Evolutionary conservation across 2,113 vertebrate species (phyloP).

Genomic region (Oncorhynchus nerka): DNA sequence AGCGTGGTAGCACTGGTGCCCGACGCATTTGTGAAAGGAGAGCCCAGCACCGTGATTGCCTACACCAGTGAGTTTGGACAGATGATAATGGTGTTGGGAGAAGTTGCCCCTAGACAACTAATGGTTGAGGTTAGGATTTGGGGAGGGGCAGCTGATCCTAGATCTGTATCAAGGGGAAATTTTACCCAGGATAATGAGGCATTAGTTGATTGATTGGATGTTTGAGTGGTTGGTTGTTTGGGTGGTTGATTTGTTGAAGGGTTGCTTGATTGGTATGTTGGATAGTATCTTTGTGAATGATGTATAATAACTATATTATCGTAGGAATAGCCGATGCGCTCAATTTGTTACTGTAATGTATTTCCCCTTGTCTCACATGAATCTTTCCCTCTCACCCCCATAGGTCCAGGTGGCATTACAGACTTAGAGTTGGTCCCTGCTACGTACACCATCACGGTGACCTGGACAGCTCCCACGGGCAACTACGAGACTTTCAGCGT

Average conservation of each 20-base stretch:
- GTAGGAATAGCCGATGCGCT: no score
- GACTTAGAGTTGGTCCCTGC: accelerated
- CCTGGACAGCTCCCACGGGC: accelerated
- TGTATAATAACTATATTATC: background rate
- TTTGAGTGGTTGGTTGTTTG: no score
- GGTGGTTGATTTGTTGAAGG: background rate
- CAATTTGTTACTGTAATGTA: background rate
- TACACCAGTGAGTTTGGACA: slow-evolving; percentile 45
- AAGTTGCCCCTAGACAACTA: no score
- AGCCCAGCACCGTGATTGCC: accelerated
- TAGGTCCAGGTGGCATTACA: slow-evolving; percentile 41
- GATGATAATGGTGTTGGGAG: background rate
- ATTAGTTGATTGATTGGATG: slow-evolving; percentile 14
- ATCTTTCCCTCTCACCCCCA: background rate
- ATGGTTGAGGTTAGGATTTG: no score
- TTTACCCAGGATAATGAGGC: no score
- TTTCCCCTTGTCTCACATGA: background rate
- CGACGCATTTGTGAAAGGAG: slow-evolving; percentile 7
- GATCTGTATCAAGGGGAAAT: background rate
- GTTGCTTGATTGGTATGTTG: background rate
- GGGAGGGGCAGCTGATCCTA: no score
- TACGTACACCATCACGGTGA: accelerated
- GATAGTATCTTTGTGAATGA: background rate
- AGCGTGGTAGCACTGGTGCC: slow-evolving; percentile 18
- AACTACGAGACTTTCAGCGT: accelerated